Conservation (phyloP, 2,888 invertebrate genomes). For the Psylliodes chrysocephalus region DNA sequence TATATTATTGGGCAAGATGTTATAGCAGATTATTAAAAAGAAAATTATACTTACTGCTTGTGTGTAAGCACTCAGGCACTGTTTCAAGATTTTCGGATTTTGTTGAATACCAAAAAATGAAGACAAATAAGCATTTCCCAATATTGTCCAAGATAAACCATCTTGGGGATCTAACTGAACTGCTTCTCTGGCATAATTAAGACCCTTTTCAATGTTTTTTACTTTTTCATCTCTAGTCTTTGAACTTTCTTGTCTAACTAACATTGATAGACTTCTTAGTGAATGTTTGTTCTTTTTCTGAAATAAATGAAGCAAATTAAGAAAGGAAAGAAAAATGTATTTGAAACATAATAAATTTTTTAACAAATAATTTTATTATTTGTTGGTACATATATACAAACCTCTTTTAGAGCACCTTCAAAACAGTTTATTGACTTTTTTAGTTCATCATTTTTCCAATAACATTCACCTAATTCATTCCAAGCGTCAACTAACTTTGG, state of each 20-base stretch:
- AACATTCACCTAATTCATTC: conserved; percentile 90
- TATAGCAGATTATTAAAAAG: neutral
- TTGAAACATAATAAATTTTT: no score
- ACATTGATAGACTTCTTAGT: conserved; percentile 83
- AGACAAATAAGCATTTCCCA: conserved; percentile 87
- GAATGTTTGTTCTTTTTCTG: conserved; percentile 81
- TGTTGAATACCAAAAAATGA: conserved; percentile 81
- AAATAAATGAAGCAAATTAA: no score
- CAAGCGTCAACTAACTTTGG: conserved; percentile 84
- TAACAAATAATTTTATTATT: no score
- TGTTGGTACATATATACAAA: no score
- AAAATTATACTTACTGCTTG: conserved; percentile 73
- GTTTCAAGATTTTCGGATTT: conserved; percentile 75
- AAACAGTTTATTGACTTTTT: conserved; percentile 86
- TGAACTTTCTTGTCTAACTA: conserved; percentile 74
- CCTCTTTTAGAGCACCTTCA: conserved; percentile 78
- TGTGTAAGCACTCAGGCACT: conserved; percentile 81
- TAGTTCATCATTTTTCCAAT: conserved; percentile 87
- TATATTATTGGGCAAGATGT: no score
- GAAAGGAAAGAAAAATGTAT: no score
- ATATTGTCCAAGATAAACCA: conserved; percentile 84
- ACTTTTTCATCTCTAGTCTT: conserved; percentile 67
- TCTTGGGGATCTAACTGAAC: conserved; percentile 80
- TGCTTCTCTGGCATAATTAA: conserved; percentile 84
- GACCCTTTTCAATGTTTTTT: conserved; percentile 75